A percentile compares a stretch with the other conserved stretches of the same genome.
These are phyloP conservation scores for Pyrrhia umbra DNA, from an alignment of 2,888 invertebrate genomes.

Conservation along the genomic window DNA sequence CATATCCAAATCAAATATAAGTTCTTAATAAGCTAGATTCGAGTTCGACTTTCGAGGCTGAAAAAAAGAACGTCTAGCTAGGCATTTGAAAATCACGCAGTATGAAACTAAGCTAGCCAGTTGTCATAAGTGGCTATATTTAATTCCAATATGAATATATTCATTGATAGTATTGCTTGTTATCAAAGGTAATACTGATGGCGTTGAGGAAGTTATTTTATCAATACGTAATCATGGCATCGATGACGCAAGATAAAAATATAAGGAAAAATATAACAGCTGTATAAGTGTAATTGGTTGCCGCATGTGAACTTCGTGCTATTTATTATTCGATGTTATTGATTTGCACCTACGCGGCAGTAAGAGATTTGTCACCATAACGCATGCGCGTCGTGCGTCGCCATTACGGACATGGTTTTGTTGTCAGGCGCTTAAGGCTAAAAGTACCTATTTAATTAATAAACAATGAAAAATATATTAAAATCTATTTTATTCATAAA, in stretches of 20 bases:
- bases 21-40: constrained; percentile 19
- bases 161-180: neutral
- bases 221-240: constrained; percentile 5
- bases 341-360: constrained; percentile 26
- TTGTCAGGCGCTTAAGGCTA: constrained; percentile 41
- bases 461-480: neutral
- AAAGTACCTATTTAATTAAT: neutral
- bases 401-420: constrained; percentile 15
- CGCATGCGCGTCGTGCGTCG: constrained; percentile 39
- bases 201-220: constrained; percentile 24
- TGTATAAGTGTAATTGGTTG: constrained; percentile 32
- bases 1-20: constrained; percentile 21
- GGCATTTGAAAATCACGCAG: neutral
- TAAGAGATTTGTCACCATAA: constrained; percentile 29
- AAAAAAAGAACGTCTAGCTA: neutral
- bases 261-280: constrained; percentile 25
- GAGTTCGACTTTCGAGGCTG: neutral
- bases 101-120: constrained; percentile 2
- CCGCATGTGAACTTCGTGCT: constrained; percentile 31
- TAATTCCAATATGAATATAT: neutral
- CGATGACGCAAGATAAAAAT: constrained; percentile 5
- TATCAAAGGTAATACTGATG: neutral
- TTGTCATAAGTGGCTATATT: too few relatives aligned
- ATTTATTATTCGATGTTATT: constrained; percentile 34
- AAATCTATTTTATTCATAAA: neutral